Evolutionary conservation across 2,888 invertebrate species (phyloP).

Genomic region (Eurytoma californica): DNA sequence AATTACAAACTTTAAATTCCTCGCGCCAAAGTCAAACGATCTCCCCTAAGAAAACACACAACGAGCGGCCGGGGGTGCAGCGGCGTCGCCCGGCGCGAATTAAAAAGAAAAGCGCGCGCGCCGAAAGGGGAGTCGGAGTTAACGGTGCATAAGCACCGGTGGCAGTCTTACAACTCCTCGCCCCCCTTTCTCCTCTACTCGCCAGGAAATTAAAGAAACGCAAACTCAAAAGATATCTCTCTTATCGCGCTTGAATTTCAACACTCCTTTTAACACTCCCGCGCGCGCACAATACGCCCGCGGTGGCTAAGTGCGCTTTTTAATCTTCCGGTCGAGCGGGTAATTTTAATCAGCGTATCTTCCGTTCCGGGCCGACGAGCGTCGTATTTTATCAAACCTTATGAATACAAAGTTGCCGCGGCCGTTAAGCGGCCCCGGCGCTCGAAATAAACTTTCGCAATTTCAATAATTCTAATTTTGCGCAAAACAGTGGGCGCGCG

Average conservation of each 20-base stretch:
- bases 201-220: constrained; percentile 1
- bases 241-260: neutral
- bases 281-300: too few relatives aligned
- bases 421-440: too few relatives aligned
- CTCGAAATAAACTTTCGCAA: too few relatives aligned
- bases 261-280: neutral
- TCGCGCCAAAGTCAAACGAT: neutral
- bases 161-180: neutral
- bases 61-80: neutral
- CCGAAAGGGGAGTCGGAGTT: neutral
- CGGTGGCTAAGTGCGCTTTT: too few relatives aligned
- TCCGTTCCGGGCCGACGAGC: too few relatives aligned
- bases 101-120: neutral
- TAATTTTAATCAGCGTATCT: too few relatives aligned
- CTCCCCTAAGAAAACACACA: constrained; percentile 12
- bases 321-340: too few relatives aligned
- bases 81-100: too few relatives aligned
- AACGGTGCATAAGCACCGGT: neutral
- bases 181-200: neutral
- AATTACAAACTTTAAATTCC: constrained; percentile 25
- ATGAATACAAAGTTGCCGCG: too few relatives aligned
- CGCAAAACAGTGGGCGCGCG: too few relatives aligned
- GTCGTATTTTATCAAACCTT: too few relatives aligned
- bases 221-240: neutral
- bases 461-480: too few relatives aligned